Evolutionary conservation across 2,797 vertebrate genomes (phyloP).

Genomic region (Pitangus sulphuratus): DNA sequence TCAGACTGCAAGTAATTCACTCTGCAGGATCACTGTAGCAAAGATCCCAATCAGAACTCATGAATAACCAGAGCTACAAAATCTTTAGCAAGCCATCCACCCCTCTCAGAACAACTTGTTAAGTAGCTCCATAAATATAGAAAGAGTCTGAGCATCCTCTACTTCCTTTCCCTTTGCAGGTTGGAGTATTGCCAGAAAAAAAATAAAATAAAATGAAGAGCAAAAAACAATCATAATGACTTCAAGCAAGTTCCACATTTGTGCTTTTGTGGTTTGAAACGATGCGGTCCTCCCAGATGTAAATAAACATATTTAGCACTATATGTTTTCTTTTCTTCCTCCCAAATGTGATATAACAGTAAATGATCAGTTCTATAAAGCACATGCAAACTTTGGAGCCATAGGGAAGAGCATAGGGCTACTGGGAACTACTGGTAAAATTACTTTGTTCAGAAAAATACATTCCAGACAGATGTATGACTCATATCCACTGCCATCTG

Average conservation of each 20-base stretch:
- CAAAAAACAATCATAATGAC: neutral
- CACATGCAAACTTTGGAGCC: neutral
- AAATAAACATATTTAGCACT: neutral
- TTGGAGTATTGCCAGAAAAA: neutral
- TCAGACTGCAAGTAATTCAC: neutral
- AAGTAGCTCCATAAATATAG: neutral
- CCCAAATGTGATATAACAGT: neutral
- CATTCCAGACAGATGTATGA: constrained; percentile 32
- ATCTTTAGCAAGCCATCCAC: neutral
- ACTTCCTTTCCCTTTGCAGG: neutral
- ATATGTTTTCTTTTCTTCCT: neutral
- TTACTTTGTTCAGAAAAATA: constrained; percentile 15
- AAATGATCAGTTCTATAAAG: neutral
- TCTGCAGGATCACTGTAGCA: neutral
- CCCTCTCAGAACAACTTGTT: neutral
- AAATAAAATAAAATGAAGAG: neutral
- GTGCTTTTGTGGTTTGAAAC: neutral
- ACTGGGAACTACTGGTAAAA: neutral
- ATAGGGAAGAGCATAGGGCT: neutral
- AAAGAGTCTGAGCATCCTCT: neutral
- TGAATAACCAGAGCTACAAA: neutral
- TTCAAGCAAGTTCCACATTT: neutral
- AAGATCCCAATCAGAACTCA: neutral
- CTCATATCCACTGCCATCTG: constrained; percentile 47
- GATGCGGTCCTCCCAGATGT: neutral